Base-by-base conservation (phyloP, 2,888 invertebrate genomes). In the Coleophora flavipennella region DNA sequence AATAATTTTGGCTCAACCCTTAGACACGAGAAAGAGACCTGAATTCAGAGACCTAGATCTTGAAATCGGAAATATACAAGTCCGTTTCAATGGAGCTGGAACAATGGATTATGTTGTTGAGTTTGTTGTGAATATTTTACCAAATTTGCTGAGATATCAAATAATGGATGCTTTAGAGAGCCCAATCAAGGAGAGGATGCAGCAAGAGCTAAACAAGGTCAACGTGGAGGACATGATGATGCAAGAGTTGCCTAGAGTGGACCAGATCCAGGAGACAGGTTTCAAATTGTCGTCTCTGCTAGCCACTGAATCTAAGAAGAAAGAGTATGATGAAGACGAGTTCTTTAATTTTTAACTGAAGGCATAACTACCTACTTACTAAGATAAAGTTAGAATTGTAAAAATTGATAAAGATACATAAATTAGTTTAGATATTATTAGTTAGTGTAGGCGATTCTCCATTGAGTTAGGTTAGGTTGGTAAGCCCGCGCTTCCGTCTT, bases 161-260 rank as follows among this genome's bases (percentile, higher is more conserved):
- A 93, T 95, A 43, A 92, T 94, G 89, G 92, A 94, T 59, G 93
- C 93, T 0, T 65, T 95, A 31, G 94, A 95, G 72, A 89, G 89
- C 29, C 94, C 94, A 0, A 71, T 94, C 2, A 92, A 88, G 61
- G 87, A 89, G 50, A 88, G 90, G 44, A 80, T 94, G 3, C 92
- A 93, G 60, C 89, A 90, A 51, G 91, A 92, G 54, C 72, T 94
- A 32, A 87, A 94, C 60, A 88, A 88, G 55, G 79, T 94, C 13
- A 89, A 94, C 55, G 88, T 93, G 1, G 94, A 94, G 62, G 85
- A 89, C 46, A 68, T 91, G 41, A 91, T 95, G 43, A 88, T 90
- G 53, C 87, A 91, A 42, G 88, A 91, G 57, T 76, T 91, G 35
- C 88, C 90, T 1, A 88, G 90, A 58, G 74, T 92, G 33, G 91